Conservation (phyloP, 1,140 invertebrate species). For the Diorhabda sublineata region DNA sequence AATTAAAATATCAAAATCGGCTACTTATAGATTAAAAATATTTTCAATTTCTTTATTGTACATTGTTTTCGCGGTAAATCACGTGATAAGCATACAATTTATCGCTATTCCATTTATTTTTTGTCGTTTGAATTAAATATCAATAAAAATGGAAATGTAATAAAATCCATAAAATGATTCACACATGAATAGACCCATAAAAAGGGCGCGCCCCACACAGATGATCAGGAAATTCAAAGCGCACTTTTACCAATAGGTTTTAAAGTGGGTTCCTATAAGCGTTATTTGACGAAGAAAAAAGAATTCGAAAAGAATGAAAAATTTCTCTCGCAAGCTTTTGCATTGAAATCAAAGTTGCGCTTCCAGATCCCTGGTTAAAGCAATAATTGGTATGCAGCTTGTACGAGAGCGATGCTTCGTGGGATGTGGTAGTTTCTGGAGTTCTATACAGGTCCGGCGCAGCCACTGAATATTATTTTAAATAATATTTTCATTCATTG, state of each 20-base stretch:
- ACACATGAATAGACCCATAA: neutral
- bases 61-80: no score
- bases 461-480: no score
- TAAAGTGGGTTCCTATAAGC: no score
- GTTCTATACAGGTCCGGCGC: neutral
- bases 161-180: slow-evolving; percentile 3
- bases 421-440: neutral
- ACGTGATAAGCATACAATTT: no score
- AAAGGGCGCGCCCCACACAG: neutral
- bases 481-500: no score
- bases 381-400: neutral
- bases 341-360: neutral
- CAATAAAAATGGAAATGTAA: slow-evolving; percentile 3
- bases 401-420: neutral
- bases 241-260: neutral
- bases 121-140: neutral
- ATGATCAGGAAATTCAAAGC: neutral
- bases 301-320: neutral
- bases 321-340: neutral
- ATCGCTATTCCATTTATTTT: neutral
- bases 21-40: no score
- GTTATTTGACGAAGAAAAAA: no score
- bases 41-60: no score
- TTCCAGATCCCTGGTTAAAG: neutral
- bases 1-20: no score